A percentile compares a stretch with the other conserved stretches of the same genome.
Evolutionary conservation across 2,113 vertebrate species (phyloP).

Genomic region (Clarias magur): DNA sequence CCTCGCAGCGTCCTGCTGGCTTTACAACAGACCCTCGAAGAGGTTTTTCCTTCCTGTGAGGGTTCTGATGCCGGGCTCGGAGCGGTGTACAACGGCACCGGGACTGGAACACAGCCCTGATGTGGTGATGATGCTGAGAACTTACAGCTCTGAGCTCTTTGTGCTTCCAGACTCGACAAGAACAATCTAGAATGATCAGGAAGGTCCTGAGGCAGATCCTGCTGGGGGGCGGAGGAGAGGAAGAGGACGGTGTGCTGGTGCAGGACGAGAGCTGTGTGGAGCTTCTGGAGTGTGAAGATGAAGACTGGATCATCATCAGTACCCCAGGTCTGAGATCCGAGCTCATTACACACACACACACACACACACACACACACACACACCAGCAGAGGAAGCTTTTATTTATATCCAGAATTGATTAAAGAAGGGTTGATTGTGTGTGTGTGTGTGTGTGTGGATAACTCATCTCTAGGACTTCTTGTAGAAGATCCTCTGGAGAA

Average conservation of each 20-base stretch:
- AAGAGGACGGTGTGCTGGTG: neutral
- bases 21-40: neutral
- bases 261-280: constrained; percentile 50
- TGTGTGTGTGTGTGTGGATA: constrained; percentile 52
- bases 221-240: constrained; percentile 42
- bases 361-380: neutral
- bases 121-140: neutral
- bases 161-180: neutral
- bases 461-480: constrained; percentile 27
- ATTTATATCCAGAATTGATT: neutral
- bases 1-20: too few relatives aligned
- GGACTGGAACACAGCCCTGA: neutral
- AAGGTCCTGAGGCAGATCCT: constrained; percentile 70
- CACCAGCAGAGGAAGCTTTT: neutral
- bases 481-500: constrained; percentile 67
- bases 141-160: neutral
- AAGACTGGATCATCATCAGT: constrained; percentile 72
- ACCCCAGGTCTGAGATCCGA: constrained; percentile 64
- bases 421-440: neutral
- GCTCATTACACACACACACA: neutral
- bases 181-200: constrained; percentile 62
- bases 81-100: neutral
- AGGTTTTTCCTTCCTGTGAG: neutral
- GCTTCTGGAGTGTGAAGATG: constrained; percentile 71
- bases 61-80: neutral